A percentile compares a stretch with the other conserved stretches of the same genome.
Evolutionary conservation across 1,140 invertebrate species (phyloP).

Genomic region (Neomicropteryx cornuta): DNA sequence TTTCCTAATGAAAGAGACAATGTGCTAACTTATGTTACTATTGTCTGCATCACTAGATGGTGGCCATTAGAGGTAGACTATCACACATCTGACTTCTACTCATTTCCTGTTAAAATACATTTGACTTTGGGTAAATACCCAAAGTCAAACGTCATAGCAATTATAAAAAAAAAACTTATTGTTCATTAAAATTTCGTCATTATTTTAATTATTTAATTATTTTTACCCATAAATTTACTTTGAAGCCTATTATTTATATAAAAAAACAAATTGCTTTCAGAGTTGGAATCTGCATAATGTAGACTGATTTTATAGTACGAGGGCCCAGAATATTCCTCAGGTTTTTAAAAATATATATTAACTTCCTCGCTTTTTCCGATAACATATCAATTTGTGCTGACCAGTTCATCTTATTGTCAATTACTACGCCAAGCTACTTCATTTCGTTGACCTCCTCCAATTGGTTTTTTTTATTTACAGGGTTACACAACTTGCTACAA

Average conservation of each 20-base stretch:
- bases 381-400: conserved; percentile 11
- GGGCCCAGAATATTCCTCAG: background rate
- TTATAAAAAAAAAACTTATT: background rate
- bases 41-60: too few relatives aligned
- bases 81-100: too few relatives aligned
- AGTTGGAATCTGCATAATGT: background rate
- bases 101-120: too few relatives aligned
- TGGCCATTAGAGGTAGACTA: too few relatives aligned
- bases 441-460: background rate
- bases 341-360: conserved; percentile 6
- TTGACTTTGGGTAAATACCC: too few relatives aligned
- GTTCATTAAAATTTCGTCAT: conserved; percentile 2
- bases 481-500: conserved; percentile 61
- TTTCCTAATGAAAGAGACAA: too few relatives aligned
- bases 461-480: conserved; percentile 32
- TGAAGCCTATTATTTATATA: background rate
- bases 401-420: conserved; percentile 7
- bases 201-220: conserved; percentile 4
- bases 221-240: background rate
- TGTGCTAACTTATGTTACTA: too few relatives aligned
- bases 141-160: too few relatives aligned
- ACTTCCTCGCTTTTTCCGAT: conserved; percentile 11
- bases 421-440: background rate
- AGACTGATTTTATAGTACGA: background rate
- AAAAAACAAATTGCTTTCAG: too few relatives aligned